Base-by-base conservation (phyloP, 1,140 invertebrate genomes). In the Plodia interpunctella region DNA sequence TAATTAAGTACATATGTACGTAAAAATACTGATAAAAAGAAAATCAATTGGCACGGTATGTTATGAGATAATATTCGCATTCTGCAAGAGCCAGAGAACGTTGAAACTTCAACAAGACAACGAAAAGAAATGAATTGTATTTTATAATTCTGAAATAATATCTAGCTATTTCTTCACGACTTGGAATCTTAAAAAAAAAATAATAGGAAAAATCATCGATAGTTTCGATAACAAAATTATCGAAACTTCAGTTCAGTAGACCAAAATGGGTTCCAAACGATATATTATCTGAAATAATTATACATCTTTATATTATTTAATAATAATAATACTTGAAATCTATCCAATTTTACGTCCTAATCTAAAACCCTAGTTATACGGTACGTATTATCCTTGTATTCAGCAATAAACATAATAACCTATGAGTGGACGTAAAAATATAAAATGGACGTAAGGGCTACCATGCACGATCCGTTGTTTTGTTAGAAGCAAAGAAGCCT, bases 361-460 rank as follows among this genome's bases (percentile, higher is more conserved):
- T 44, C 38, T 44, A 44, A 44, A 44, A 44, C 38, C 2, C 13
- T 15, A n/a, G 15, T 44, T n/a, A n/a, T n/a, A n/a, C n/a, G n/a
- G n/a, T n/a, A n/a, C 38, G 15, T 44, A n/a, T 44, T n/a, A n/a
- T 15, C 38, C 1, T 15, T 44, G 13, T 10, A 15, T 44, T 1
- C 13, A n/a, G 38, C 38, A 15, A n/a, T 44, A 44, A 44, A 44
- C 38, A 3, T 44, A 44, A 44, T 44, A 44, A 44, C 38, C 38
- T n/a, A 44, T 44, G 38, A 44, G 38, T 5, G 38, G 38, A 44
- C 38, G 15, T 44, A 44, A 44, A 44, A 44, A n/a, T n/a, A n/a
- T n/a, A n/a, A n/a, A n/a, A 15, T 13, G 5, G 15, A 44, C 38
- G 15, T 15, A 3, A 44, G 38, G n/a, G n/a, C 38, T 44, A 17